These are phyloP conservation scores for Xerus rutilus DNA, from an alignment of 2,797 vertebrate species.

Conservation along the genomic window DNA sequence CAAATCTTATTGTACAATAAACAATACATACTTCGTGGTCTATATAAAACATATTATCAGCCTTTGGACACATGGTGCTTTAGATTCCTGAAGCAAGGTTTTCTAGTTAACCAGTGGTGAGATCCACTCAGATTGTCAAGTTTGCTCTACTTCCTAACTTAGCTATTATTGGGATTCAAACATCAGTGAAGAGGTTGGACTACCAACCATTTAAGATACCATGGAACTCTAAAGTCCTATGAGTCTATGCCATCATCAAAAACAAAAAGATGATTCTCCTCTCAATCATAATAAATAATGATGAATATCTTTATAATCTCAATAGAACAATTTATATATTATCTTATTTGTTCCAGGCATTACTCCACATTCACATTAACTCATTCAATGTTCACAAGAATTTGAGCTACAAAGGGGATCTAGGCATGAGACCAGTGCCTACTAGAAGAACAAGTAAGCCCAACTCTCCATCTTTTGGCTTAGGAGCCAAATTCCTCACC, in stretches of 20 bases:
- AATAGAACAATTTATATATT: not conserved
- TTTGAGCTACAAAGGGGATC: not conserved
- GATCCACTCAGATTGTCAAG: not conserved
- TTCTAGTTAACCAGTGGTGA: not conserved
- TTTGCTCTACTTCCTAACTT: not conserved
- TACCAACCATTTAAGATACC: not conserved
- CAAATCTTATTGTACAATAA: not conserved
- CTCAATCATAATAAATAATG: not conserved
- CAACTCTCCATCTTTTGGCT: too few species aligned
- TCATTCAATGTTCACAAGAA: not conserved
- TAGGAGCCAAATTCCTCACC: too few species aligned
- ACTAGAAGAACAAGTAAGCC: too few species aligned
- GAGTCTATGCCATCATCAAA: not conserved
- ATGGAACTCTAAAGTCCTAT: not conserved
- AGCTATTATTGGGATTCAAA: not conserved
- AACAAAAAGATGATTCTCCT: not conserved
- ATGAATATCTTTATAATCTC: not conserved
- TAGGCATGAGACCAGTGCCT: too few species aligned
- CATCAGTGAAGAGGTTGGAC: not conserved
- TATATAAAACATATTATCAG: not conserved
- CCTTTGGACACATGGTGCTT: not conserved
- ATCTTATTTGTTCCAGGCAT: not conserved
- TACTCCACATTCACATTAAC: not conserved
- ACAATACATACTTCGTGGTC: not conserved
- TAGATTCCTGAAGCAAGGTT: not conserved